Evolutionary conservation across 2,797 vertebrate genomes (phyloP).

Genomic region (Catostomus latipinnis): DNA sequence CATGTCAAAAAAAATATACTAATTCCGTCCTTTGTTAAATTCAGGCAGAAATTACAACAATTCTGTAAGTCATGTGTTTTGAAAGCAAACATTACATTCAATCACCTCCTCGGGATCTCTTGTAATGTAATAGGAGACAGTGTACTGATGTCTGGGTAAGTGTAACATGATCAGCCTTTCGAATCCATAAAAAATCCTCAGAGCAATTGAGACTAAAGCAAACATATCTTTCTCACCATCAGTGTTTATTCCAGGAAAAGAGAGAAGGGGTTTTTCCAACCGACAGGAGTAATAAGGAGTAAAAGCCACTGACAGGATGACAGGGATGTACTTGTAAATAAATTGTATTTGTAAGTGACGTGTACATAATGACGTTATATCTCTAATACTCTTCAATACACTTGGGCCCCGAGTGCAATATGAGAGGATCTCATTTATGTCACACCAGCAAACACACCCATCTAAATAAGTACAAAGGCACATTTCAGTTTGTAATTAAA

Average conservation of each 20-base stretch:
- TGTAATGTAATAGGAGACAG: slow-evolving; percentile 6
- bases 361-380: background rate
- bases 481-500: background rate
- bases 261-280: background rate
- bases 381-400: background rate
- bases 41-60: too few species aligned
- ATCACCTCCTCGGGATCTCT: background rate
- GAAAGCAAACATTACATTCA: too few species aligned
- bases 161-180: slow-evolving; percentile 63
- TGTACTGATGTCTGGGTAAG: slow-evolving; percentile 29
- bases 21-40: too few species aligned
- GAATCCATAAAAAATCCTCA: slow-evolving; percentile 44
- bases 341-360: background rate
- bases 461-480: background rate
- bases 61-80: too few species aligned
- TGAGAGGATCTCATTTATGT: slow-evolving; percentile 4
- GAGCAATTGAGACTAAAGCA: background rate
- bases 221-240: background rate
- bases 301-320: too few species aligned
- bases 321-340: too few species aligned
- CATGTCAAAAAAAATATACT: too few species aligned
- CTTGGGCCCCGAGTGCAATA: background rate
- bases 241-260: background rate
- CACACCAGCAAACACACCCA: slow-evolving; percentile 12
- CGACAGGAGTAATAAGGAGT: background rate